Conservation (phyloP, 2,888 invertebrate species). For the Petrolisthes manimaculis region DNA sequence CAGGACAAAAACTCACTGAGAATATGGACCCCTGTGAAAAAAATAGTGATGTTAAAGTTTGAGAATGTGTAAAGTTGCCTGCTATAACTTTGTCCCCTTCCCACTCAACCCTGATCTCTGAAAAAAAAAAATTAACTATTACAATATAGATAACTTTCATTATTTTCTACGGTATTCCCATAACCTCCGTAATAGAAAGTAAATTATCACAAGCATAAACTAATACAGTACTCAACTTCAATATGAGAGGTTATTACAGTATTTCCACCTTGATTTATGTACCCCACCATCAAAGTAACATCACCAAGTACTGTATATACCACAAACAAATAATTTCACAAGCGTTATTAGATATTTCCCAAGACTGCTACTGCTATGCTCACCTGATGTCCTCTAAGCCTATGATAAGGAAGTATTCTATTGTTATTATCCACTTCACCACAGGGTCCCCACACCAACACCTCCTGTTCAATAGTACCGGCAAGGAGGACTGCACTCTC, state of each 20-base stretch:
- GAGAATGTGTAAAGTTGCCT: too few species aligned
- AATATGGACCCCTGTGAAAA: constrained; percentile 53
- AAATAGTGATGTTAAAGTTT: neutral
- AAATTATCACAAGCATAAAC: neutral
- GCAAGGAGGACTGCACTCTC: constrained; percentile 42
- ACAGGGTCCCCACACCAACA: constrained; percentile 51
- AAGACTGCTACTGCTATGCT: neutral
- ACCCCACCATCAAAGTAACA: too few species aligned
- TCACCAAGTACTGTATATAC: too few species aligned
- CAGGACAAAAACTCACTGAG: constrained; percentile 44
- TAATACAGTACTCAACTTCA: neutral
- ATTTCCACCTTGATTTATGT: neutral
- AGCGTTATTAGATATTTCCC: too few species aligned
- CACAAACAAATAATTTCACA: too few species aligned
- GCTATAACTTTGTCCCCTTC: too few species aligned
- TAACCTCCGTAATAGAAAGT: neutral
- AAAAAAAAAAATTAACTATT: too few species aligned
- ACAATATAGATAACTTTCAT: neutral
- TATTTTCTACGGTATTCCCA: neutral
- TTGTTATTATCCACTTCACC: constrained; percentile 3
- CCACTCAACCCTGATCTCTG: neutral
- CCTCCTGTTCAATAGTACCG: constrained; percentile 41
- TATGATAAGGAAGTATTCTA: constrained; percentile 33
- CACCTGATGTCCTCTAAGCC: constrained; percentile 45
- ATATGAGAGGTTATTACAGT: neutral